Evolutionary conservation across 1,140 invertebrate genomes (phyloP).

Genomic region (Halictus rubicundus): DNA sequence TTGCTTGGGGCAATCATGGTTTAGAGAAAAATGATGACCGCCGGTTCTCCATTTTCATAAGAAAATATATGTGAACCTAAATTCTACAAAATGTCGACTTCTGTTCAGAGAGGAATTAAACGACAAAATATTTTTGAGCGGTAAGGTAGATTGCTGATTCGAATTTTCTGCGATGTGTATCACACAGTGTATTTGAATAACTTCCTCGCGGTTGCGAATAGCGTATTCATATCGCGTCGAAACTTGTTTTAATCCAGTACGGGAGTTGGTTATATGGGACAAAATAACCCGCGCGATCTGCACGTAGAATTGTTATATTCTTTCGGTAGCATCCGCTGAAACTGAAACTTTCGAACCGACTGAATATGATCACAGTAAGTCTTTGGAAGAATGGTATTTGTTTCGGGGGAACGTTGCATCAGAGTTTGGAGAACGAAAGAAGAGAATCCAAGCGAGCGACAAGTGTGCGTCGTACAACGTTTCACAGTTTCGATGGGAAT

Average conservation of each 20-base stretch:
- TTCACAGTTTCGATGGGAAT: conserved; percentile 9
- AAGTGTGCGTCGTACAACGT: neutral
- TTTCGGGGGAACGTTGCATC: neutral
- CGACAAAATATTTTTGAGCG: no score
- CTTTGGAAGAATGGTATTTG: neutral
- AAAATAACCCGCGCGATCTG: neutral
- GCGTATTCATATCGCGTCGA: neutral
- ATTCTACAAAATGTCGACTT: no score
- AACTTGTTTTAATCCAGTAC: neutral
- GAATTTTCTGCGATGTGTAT: no score
- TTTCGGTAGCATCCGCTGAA: neutral
- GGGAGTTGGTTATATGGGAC: neutral
- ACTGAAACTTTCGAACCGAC: neutral
- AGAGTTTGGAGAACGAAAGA: conserved; percentile 23
- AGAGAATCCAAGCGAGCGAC: conserved; percentile 44
- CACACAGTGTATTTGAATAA: neutral
- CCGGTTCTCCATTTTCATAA: no score
- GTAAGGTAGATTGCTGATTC: no score
- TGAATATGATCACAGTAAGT: neutral
- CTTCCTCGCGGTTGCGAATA: neutral
- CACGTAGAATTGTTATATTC: no score
- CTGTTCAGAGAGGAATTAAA: no score
- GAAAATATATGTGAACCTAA: no score
- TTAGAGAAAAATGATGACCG: no score
- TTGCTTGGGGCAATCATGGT: no score